Base-by-base conservation (phyloP, 2,888 invertebrate species). In the Drosophila ezoana region DNA sequence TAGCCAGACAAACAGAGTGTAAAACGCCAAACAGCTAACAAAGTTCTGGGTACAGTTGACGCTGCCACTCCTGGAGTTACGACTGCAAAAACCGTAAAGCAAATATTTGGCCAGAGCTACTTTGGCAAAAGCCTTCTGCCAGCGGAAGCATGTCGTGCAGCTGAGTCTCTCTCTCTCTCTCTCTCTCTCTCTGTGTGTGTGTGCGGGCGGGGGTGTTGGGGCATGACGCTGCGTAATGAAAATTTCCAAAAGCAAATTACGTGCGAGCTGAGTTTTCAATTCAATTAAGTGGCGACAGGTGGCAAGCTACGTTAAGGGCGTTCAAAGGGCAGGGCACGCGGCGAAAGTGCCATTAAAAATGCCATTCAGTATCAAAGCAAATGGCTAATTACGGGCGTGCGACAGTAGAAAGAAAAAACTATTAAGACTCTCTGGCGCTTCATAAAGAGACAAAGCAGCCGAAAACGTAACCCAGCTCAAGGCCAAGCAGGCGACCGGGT, bases 261-360 rank as follows among this genome's bases (percentile, higher is more conserved):
- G 84, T 87, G 87, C 81, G 60, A 77, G 77, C 67, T 67, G 80
- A 73, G 85, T 80, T 80, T 71, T 71, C 81, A 87, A 84, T 84
- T 84, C 87, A 87, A 84, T 84, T 84, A 87, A 79, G 84, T 79
- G 87, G 60, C 72, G 69, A 76, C 76, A 76, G 72, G 72, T 74
- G 73, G 28, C 28, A 28, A 28, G 45, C 56, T 8, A 28, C 8
- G 28, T 28, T 28, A n/a, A n/a, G n/a, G n/a, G n/a, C n/a, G n/a
- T 4, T 23, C 23, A 28, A 1, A 8, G 28, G 8, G 28, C 37
- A 38, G 6, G n/a, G 28, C 48, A 44, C 43, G 51, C 45, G 67
- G 60, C 60, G 45, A 49, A 59, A 79, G 61, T 59, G 59, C 72
- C 76, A 76, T 72, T 76, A 73, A 69, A 65, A 73, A 57, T 54